Evolutionary conservation across 2,113 vertebrate species (phyloP).

Genomic region (Oncorhynchus nerka): DNA sequence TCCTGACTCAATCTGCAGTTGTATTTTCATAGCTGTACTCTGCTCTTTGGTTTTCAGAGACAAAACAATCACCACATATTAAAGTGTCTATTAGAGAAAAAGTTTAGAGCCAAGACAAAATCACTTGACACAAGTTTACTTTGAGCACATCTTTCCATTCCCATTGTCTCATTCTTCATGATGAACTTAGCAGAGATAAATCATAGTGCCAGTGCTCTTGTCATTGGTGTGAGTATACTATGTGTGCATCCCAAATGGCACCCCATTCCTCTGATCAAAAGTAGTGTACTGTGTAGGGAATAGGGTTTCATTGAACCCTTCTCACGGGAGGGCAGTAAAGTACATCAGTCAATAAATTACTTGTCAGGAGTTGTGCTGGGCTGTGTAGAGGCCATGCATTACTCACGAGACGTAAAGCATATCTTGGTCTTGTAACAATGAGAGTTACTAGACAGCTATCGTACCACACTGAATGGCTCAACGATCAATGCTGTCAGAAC

Average conservation of each 20-base stretch:
- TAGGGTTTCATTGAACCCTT: not conserved
- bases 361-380: constrained; percentile 2
- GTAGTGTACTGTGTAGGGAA: too few species aligned
- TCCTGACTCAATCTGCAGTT: not conserved
- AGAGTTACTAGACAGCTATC: constrained; percentile 4
- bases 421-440: constrained; percentile 8
- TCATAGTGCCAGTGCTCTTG: not conserved
- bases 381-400: not conserved
- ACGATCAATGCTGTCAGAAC: constrained; percentile 1
- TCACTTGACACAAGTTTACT: constrained; percentile 16
- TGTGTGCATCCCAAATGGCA: too few species aligned
- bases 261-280: too few species aligned
- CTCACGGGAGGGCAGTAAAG: constrained; percentile 25
- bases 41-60: not conserved
- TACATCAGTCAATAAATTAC: constrained; percentile 26
- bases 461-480: not conserved
- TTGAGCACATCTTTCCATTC: not conserved
- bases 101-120: not conserved
- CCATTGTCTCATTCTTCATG: not conserved
- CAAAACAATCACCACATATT: not conserved
- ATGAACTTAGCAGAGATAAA: not conserved
- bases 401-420: not conserved
- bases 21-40: not conserved
- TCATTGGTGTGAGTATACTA: not conserved
- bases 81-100: not conserved